Evolutionary conservation across 1,140 invertebrate species (phyloP).

Genomic region (Drepana arcuata): DNA sequence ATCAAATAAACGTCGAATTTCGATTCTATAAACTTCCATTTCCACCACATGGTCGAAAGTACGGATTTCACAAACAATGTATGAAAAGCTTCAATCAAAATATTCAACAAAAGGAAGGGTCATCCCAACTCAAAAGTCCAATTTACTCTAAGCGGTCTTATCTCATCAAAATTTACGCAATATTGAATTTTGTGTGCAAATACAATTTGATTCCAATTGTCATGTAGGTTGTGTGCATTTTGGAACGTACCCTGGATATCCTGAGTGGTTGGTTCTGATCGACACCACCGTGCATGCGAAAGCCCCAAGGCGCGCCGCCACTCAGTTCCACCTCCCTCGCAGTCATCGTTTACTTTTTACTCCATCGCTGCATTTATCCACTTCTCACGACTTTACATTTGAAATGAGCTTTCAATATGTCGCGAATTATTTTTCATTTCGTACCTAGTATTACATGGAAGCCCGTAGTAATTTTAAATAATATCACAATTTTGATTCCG

Average conservation of each 20-base stretch:
- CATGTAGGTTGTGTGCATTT: too few species aligned
- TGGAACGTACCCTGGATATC: conserved; percentile 86
- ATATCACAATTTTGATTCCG: conserved; percentile 25
- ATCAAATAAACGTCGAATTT: too few species aligned
- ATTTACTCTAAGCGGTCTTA: too few species aligned
- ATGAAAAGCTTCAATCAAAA: too few species aligned
- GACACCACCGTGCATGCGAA: conserved; percentile 86
- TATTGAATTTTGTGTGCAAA: too few species aligned
- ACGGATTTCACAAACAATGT: too few species aligned
- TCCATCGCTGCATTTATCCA: conserved; percentile 29
- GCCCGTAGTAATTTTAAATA: conserved; percentile 22
- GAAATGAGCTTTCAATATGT: conserved; percentile 10
- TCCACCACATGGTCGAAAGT: too few species aligned
- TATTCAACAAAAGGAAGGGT: too few species aligned
- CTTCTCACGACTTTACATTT: conserved; percentile 15
- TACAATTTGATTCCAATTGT: too few species aligned
- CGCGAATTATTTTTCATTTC: conserved; percentile 11
- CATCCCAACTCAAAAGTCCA: too few species aligned
- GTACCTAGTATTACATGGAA: conserved; percentile 28
- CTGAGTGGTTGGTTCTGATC: conserved; percentile 82
- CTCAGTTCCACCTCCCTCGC: conserved; percentile 80
- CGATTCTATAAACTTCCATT: too few species aligned
- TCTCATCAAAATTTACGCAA: too few species aligned
- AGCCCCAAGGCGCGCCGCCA: conserved; percentile 91
- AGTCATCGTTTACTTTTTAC: conserved; percentile 72